Percentiles rank a stretch among this genome's conserved stretches.
phyloP scores from a whole-genome alignment of 2,888 invertebrate genomes.

The Rhagonycha fulva region DNA sequence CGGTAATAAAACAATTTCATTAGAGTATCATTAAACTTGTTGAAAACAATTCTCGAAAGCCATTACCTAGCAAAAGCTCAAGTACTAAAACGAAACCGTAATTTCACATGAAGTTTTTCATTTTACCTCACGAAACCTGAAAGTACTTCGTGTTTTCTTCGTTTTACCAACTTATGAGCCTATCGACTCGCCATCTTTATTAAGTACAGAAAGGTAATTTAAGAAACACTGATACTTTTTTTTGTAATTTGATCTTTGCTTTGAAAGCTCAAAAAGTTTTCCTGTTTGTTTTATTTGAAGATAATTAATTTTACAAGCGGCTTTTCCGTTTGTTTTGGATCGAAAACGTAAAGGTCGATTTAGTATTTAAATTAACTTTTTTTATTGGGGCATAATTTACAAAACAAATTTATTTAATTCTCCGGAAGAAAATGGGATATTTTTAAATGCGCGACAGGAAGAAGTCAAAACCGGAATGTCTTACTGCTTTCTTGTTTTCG shows the following conservation, averaged over 20 bases:
- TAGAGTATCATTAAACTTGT: background rate
- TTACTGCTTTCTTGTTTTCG: slow-evolving; percentile 29
- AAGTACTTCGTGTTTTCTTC: background rate
- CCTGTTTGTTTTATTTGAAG: background rate
- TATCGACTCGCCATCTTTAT: background rate
- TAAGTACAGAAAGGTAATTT: background rate
- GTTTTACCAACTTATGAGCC: background rate
- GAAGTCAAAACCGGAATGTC: slow-evolving; percentile 20
- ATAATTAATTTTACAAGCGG: background rate
- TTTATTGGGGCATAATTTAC: background rate
- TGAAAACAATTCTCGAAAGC: background rate
- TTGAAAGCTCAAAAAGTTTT: background rate
- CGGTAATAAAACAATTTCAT: background rate
- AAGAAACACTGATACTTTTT: background rate
- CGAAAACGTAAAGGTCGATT: background rate
- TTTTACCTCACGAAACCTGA: background rate
- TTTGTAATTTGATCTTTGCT: background rate
- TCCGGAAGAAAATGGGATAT: slow-evolving; percentile 11
- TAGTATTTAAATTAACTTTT: background rate
- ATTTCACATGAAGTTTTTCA: background rate
- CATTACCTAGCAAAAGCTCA: background rate
- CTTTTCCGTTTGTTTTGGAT: background rate
- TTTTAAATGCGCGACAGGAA: slow-evolving; percentile 23
- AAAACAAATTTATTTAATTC: background rate
- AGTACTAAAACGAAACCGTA: background rate